Evolutionary conservation across 2,888 invertebrate species (phyloP).

Genomic region (Oconnorella tubifera): DNA sequence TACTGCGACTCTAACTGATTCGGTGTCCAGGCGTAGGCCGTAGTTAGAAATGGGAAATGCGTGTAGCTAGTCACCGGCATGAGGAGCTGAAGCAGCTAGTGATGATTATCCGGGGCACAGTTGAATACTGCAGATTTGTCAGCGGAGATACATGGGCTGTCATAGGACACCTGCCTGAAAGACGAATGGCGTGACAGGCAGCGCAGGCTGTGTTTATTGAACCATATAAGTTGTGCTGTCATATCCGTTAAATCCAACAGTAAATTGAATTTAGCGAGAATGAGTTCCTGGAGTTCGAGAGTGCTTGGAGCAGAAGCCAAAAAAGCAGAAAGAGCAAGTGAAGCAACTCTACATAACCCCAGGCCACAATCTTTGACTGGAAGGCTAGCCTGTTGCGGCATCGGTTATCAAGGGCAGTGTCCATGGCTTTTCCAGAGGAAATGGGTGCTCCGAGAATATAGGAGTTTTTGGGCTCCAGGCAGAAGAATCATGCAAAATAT

Average conservation of each 20-base stretch:
- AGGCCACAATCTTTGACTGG: background rate
- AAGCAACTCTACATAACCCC: background rate
- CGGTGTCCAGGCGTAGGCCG: no score
- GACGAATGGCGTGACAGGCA: no score
- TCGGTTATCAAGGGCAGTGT: background rate
- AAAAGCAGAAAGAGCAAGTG: background rate
- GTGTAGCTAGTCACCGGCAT: background rate
- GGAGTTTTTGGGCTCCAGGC: background rate
- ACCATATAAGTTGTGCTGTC: no score
- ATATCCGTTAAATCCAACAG: no score
- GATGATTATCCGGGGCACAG: background rate
- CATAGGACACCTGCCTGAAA: background rate
- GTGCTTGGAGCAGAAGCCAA: conserved; percentile 7
- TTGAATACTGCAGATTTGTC: background rate
- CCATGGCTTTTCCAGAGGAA: background rate
- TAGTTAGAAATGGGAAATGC: background rate
- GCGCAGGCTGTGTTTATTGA: no score
- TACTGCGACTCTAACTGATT: no score
- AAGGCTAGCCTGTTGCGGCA: background rate
- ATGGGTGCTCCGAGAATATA: background rate
- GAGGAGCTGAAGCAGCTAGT: background rate
- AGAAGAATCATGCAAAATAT: no score
- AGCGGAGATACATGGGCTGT: background rate
- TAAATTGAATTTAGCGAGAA: no score
- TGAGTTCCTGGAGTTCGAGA: background rate